Conservation (phyloP, 2,888 invertebrate species). For the Pseudoips prasinana region DNA sequence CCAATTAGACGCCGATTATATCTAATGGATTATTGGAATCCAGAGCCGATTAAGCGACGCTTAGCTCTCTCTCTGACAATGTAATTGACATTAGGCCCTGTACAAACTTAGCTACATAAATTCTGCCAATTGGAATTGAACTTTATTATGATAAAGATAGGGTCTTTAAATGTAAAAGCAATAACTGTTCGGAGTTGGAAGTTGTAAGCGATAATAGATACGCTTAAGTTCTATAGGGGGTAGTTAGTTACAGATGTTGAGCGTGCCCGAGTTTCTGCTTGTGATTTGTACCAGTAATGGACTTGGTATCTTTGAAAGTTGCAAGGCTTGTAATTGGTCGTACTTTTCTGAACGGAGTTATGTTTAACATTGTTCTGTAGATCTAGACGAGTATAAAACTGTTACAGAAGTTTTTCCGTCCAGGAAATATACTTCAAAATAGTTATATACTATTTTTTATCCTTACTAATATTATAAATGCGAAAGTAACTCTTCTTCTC, state of each 20-base stretch:
- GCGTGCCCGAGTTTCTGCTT: constrained; percentile 31
- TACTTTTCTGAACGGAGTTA: constrained; percentile 26
- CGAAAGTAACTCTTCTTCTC: too few relatives aligned
- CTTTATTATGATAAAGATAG: constrained; percentile 41
- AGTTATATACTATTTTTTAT: too few relatives aligned
- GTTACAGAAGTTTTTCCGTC: too few relatives aligned
- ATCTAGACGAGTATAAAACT: too few relatives aligned
- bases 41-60: constrained; percentile 49
- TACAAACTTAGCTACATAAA: constrained; percentile 25
- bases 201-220: constrained; percentile 59
- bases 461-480: too few relatives aligned
- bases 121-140: constrained; percentile 44
- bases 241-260: constrained; percentile 47
- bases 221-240: constrained; percentile 38
- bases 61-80: constrained; percentile 53
- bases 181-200: constrained; percentile 47
- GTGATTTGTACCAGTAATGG: constrained; percentile 42
- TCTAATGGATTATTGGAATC: too few relatives aligned
- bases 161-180: constrained; percentile 39
- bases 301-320: constrained; percentile 29
- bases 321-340: constrained; percentile 31
- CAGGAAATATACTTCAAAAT: too few relatives aligned
- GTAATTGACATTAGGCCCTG: constrained; percentile 53
- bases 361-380: constrained; percentile 1
- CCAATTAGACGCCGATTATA: too few relatives aligned